Base-by-base conservation (phyloP, 2,888 invertebrate genomes). In the Dicyrtomina minuta region DNA sequence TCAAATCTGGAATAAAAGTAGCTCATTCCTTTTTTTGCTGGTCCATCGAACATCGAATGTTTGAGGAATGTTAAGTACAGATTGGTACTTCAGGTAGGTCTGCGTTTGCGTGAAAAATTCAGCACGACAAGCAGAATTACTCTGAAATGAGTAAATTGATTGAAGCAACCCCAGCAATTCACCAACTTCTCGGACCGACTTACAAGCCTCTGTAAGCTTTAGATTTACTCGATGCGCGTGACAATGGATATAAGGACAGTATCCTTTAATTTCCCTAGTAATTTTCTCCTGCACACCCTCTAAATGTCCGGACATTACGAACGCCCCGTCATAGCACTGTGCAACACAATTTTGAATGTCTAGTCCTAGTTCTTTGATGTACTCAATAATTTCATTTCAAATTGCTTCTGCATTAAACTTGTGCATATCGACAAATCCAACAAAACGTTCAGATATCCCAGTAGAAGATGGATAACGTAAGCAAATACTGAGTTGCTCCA, bases 211-310 rank as follows among this genome's bases (percentile, higher is more conserved):
- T 12, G 41, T 20, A 4, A 59, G 59, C 2, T 17, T 20, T 41
- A 59, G 41, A 59, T 59, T 59, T 17, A 59, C 15, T 17, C 15
- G 8, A 17, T 59, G 59, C 13, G 59, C 59, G 41, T 59, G 41
- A 20, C 59, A 59, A 39, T 59, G 59, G 2, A 39, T 39, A 22
- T 59, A 59, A 10, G 39, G 39, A 20, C 43, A 59, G 13, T n/a
- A 17, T 2, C 41, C 41, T 5, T 12, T 22, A 41, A 59, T 12
- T n/a, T 22, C 4, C 10, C 41, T 20, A 13, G 1, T n/a, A 12
- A 59, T 39, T 15, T 17, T 15, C 2, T 12, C 13, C 20, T 39
- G 12, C 1, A 41, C 59, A 2, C 59, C 59, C n/a, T 1, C 8
- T 10, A 8, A 15, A n/a, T 59, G 41, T 10, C 59, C 59, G 1